Evolutionary conservation across 2,888 invertebrate genomes (phyloP).

Genomic region (Cephonodes hylas): DNA sequence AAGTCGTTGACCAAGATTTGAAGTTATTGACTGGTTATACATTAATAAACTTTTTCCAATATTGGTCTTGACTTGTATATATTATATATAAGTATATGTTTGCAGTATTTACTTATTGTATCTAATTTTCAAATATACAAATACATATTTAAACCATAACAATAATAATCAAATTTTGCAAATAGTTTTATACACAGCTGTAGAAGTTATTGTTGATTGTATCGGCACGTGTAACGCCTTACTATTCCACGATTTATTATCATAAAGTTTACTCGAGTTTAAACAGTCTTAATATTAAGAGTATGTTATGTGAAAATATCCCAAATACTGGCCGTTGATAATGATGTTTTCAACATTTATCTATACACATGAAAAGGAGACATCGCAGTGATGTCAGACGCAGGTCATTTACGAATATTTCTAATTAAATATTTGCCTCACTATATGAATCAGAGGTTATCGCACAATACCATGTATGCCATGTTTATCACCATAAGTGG

Average conservation of each 20-base stretch:
- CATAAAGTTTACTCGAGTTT: neutral
- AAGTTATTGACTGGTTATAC: too few relatives aligned
- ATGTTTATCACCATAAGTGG: slow-evolving; percentile 34
- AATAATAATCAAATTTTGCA: too few relatives aligned
- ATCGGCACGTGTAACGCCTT: neutral
- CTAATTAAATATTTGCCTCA: slow-evolving; percentile 13
- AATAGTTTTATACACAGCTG: neutral
- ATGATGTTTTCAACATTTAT: slow-evolving; percentile 2
- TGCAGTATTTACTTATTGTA: too few relatives aligned
- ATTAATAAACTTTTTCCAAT: too few relatives aligned
- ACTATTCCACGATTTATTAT: neutral
- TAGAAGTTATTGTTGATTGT: too few relatives aligned
- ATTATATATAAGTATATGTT: too few relatives aligned
- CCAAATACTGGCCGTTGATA: neutral
- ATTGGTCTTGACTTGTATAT: too few relatives aligned
- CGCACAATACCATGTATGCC: slow-evolving; percentile 34
- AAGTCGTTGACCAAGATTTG: too few relatives aligned
- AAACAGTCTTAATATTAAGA: neutral
- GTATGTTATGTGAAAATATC: neutral
- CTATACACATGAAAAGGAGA: neutral
- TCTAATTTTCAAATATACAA: too few relatives aligned
- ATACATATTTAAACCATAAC: too few relatives aligned
- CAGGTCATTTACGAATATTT: slow-evolving; percentile 1
- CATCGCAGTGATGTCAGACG: neutral
- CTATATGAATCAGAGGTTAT: slow-evolving; percentile 37